Conservation (phyloP, 2,888 invertebrate genomes). For the Ecliptopera silaceata region DNA sequence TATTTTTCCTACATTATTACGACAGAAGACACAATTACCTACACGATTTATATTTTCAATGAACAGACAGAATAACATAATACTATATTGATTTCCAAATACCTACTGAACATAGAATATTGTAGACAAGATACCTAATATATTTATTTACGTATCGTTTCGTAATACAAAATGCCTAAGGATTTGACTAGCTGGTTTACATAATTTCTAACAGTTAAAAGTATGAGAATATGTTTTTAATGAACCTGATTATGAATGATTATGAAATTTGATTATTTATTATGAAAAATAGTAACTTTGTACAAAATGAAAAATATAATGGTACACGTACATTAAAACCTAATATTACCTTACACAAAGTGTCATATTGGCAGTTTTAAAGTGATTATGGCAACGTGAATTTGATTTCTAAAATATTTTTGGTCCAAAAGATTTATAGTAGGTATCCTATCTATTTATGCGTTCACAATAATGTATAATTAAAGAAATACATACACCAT, state of each 20-base stretch:
- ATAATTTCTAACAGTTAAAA: slow-evolving; percentile 39
- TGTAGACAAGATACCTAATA: slow-evolving; percentile 27
- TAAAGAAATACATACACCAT: slow-evolving; percentile 77
- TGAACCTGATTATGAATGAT: slow-evolving; percentile 43
- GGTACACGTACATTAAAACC: slow-evolving; percentile 42
- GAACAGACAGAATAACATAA: slow-evolving; percentile 11
- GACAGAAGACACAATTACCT: slow-evolving; percentile 2
- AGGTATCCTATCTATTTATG: slow-evolving; percentile 52
- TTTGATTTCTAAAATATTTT: slow-evolving; percentile 79
- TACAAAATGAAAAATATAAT: slow-evolving; percentile 62
- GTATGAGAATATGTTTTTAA: slow-evolving; percentile 41
- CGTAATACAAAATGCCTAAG: slow-evolving; percentile 49
- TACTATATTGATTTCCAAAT: slow-evolving; percentile 13
- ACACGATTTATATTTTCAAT: slow-evolving; percentile 22
- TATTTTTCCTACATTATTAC: slow-evolving; percentile 27
- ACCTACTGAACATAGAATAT: slow-evolving; percentile 10
- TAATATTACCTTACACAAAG: slow-evolving; percentile 58
- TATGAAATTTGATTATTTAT: no score
- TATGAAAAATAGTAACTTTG: slow-evolving; percentile 55
- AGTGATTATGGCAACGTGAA: slow-evolving; percentile 80
- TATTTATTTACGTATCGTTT: slow-evolving; percentile 31
- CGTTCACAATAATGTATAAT: slow-evolving; percentile 65
- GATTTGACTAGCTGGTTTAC: slow-evolving; percentile 61
- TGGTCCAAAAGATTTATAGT: slow-evolving; percentile 74
- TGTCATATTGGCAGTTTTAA: slow-evolving; percentile 77